Evolutionary conservation across 2,113 vertebrate species (phyloP).

Genomic region (Oxyura jamaicensis): DNA sequence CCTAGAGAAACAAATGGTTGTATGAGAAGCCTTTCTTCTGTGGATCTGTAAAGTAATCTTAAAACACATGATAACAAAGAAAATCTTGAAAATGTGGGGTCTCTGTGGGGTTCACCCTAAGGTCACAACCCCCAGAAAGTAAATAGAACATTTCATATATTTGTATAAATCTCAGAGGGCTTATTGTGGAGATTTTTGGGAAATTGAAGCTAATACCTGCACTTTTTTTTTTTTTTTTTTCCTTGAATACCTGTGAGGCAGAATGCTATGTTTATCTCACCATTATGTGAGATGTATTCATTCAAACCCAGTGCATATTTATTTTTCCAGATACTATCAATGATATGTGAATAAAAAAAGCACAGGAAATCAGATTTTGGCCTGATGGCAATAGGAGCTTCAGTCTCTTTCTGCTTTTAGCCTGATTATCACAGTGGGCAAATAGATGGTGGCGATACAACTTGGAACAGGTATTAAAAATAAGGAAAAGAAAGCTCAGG

Average conservation of each 20-base stretch:
- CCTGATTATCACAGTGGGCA: background rate
- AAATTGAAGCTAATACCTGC: background rate
- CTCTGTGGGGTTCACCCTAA: slow-evolving; percentile 1
- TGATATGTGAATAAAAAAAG: background rate
- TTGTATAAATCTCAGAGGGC: background rate
- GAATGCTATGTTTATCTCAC: background rate
- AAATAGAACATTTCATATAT: slow-evolving; percentile 19
- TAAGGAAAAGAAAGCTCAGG: background rate
- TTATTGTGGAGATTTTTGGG: background rate
- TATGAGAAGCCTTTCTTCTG: slow-evolving; percentile 27
- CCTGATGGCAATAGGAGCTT: background rate
- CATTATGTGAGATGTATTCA: background rate
- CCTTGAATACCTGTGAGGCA: background rate
- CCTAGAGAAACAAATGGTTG: slow-evolving; percentile 45
- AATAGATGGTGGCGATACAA: background rate
- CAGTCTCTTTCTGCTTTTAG: background rate
- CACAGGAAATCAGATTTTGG: slow-evolving; percentile 15
- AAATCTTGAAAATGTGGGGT: slow-evolving; percentile 16
- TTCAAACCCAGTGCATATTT: background rate
- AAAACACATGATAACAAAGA: background rate
- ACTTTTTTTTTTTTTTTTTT: background rate
- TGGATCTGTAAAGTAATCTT: background rate
- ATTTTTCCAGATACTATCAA: background rate
- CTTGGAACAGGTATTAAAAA: background rate
- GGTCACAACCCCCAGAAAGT: slow-evolving; percentile 7